phyloP scores from a whole-genome alignment of 2,888 invertebrate species.

The Baronia brevicornis region DNA sequence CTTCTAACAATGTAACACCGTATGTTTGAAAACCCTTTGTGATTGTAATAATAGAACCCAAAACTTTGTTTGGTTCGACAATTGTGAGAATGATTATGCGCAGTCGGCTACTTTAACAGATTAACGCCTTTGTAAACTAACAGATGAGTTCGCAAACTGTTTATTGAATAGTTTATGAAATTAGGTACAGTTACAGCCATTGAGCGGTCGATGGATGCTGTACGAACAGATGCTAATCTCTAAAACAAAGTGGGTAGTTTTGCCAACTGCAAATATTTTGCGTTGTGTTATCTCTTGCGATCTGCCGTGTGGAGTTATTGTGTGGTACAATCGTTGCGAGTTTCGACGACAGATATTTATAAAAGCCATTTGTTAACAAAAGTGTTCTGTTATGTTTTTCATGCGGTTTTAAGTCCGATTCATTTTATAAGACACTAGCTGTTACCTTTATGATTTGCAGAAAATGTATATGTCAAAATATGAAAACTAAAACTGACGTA shows the following conservation, averaged over 20 bases:
- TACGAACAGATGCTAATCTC: conserved; percentile 62
- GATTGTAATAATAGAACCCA: conserved; percentile 40
- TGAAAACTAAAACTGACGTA: too few relatives aligned
- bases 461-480: too few relatives aligned
- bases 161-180: conserved; percentile 42
- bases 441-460: too few relatives aligned
- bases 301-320: conserved; percentile 21
- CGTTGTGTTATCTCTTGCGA: conserved; percentile 23
- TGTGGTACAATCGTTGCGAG: conserved; percentile 28
- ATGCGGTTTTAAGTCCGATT: conserved; percentile 20
- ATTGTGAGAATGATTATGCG: conserved; percentile 48
- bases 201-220: too few relatives aligned
- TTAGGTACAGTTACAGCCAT: conserved; percentile 68
- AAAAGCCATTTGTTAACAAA: conserved; percentile 22
- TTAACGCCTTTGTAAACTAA: conserved; percentile 49
- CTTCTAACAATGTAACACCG: conserved; percentile 38
- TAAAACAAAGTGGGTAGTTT: conserved; percentile 64
- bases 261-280: conserved; percentile 40
- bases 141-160: conserved; percentile 28
- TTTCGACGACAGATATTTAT: conserved; percentile 37
- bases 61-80: conserved; percentile 52
- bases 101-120: conserved; percentile 71
- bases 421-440: too few relatives aligned
- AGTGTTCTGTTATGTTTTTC: conserved; percentile 19
- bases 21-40: conserved; percentile 44